These are phyloP conservation scores for Poeciliopsis gracilis DNA, from an alignment of 2,797 vertebrate species.

Conservation along the genomic window DNA sequence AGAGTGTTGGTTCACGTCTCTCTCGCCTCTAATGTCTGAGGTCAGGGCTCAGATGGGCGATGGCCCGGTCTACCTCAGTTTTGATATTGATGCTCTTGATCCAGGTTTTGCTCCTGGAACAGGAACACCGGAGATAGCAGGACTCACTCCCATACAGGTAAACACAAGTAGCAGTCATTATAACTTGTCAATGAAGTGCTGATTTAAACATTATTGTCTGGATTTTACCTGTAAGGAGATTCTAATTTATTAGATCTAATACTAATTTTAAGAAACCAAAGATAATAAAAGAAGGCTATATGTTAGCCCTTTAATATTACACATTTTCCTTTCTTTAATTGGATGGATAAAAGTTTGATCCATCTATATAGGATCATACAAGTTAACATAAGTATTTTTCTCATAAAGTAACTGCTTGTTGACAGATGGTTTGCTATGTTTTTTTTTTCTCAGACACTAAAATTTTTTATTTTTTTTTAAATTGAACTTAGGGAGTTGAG, in stretches of 20 bases:
- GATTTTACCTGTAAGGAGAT: neutral
- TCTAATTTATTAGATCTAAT: neutral
- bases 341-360: neutral
- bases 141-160: slow-evolving; percentile 93
- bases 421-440: neutral
- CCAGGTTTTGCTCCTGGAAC: slow-evolving; percentile 93
- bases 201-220: neutral
- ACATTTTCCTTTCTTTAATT: neutral
- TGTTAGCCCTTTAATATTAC: neutral
- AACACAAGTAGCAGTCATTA: neutral
- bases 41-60: slow-evolving; percentile 87
- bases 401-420: neutral
- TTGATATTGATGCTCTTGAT: slow-evolving; percentile 92
- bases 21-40: slow-evolving; percentile 90
- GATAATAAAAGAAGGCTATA: neutral
- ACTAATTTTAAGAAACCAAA: neutral
- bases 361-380: neutral
- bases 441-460: neutral
- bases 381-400: neutral
- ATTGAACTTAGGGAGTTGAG: slow-evolving; percentile 87
- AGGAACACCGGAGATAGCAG: slow-evolving; percentile 91
- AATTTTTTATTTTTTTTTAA: neutral
- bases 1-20: slow-evolving; percentile 92
- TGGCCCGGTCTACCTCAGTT: slow-evolving; percentile 89
- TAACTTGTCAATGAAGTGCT: no score